Evolutionary conservation across 2,113 vertebrate species (phyloP), one percentile per base, ranked within the genome.

Genomic region (Toxostoma redivivum): DNA sequence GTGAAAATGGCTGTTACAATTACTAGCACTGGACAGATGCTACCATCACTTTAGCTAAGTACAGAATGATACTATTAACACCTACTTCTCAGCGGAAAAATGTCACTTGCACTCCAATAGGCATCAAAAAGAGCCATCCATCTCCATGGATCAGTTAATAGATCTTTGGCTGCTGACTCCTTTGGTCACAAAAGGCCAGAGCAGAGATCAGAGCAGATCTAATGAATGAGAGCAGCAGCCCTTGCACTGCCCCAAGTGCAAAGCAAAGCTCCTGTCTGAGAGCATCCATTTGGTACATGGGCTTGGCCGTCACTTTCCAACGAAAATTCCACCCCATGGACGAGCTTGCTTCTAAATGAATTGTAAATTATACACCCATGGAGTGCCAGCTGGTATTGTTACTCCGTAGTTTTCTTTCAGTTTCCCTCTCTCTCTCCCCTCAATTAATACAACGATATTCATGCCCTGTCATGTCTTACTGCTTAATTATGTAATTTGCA

Each of bases 301-400:
- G n/a, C 31, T 77, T 85, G 54, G 81, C 45, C 74, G 87, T 66
- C 57, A 23, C 62, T 88, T 95, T 47, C 71, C 92, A 92, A 1
- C 4, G 62, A 91, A 85, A 95, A 91, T 85, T 87, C 73, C 66
- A 95, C 91, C 78, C 81, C 50, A 47, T 1, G 12, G 87, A 92
- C 0, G 0, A 92, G 91, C 62, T 44, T 76, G 51, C 50, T 92
- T 70, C 54, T 80, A 96, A 90, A 94, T 88, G 70, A 90, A 87
- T 69, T 82, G 81, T 74, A 95, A 96, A 97, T 96, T 89, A 82
- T 35, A 94, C 61, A 81, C 66, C 50, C 81, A 54, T 38, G 33
- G 73, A 95, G 73, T 69, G 70, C 93, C 93, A 97, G 94, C 95
- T 97, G 93, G 53, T 95, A 94, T 92, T 92, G 78, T 85, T 84